These are phyloP conservation scores for Ichneumoninae sp. DNA, from an alignment of 2,888 invertebrate species.

Conservation along the genomic window DNA sequence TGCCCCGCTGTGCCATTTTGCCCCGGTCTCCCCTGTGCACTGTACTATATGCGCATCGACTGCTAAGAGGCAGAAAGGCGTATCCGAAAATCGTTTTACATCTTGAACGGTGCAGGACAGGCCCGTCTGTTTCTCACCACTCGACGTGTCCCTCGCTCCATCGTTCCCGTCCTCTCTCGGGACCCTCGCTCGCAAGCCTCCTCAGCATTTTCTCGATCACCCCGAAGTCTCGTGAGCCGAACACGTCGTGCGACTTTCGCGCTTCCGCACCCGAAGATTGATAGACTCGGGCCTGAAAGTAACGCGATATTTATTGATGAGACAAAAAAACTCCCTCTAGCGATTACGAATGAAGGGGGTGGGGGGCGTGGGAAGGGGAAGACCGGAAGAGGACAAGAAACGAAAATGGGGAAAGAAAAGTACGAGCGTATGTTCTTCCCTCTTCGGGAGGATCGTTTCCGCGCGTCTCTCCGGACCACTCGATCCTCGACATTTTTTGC, in stretches of 20 bases:
- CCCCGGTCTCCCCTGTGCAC: not conserved
- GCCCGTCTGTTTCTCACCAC: constrained; percentile 4
- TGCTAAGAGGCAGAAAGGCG: no score
- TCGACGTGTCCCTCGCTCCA: not conserved
- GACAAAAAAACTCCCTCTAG: not conserved
- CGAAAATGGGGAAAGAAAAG: constrained; percentile 4
- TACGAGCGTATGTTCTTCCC: not conserved
- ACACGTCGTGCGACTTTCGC: constrained; percentile 14
- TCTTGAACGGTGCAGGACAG: not conserved
- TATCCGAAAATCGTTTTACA: no score
- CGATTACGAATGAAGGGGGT: constrained; percentile 29
- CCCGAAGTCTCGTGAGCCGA: constrained; percentile 25
- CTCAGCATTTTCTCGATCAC: constrained; percentile 58
- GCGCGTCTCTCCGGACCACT: not conserved
- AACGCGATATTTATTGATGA: constrained; percentile 48
- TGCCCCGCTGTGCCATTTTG: no score
- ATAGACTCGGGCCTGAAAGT: constrained; percentile 6
- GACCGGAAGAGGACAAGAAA: not conserved
- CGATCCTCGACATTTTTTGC: constrained; percentile 30
- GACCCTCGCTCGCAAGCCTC: constrained; percentile 14
- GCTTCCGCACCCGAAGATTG: constrained; percentile 1
- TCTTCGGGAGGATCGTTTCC: constrained; percentile 31
- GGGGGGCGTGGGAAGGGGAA: not conserved
- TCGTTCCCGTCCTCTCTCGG: constrained; percentile 1
- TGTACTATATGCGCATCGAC: not conserved